Base-by-base conservation (phyloP, 2,888 invertebrate species). In the Charanyca ferruginea region DNA sequence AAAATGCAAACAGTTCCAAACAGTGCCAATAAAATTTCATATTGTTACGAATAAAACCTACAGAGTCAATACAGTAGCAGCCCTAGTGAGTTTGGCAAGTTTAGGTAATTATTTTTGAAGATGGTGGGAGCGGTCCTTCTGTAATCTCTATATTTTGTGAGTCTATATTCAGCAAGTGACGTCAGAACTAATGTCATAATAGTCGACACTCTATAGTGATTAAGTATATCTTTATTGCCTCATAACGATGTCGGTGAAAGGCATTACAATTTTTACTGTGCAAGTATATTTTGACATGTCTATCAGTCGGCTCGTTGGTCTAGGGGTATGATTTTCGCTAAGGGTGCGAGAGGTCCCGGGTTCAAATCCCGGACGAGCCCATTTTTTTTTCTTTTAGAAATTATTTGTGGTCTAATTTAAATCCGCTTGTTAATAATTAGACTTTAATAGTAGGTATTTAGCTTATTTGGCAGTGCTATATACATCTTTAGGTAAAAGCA, bases 271-370 rank as follows among this genome's bases (percentile, higher is more conserved):
- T 18, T 41, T 45, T 20, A 13, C 0, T 11, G 16, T 42, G n/a
- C 2, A 47, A 9, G 58, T 25, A 20, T 44, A 8, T 59, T 79
- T 71, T 9, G 8, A 0, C 0, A 0, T 0, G 0, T 1, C 0
- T 0, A 0, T 16, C 54, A 80, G 51, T 41, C 73, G 94, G 95
- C 94, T 95, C 95, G 94, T 95, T 95, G 95, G 95, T 95, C 95
- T 95, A 95, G 95, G 94, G 95, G 95, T 95, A 95, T 95, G 94
- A 95, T 96, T 95, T 93, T 95, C 95, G 95, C 94, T 95, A 95
- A 91, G 94, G 95, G 95, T 95, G 95, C 95, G 94, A 95, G 94
- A 94, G 95, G 95, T 95, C 95, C 95, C 94, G 94, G 94, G 94
- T 94, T 95, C 94, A 95, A 95, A 94, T 95, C 94, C 94, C 94